Base-by-base conservation (phyloP, 2,113 vertebrate genomes). In the Oreochromis spilurus region DNA sequence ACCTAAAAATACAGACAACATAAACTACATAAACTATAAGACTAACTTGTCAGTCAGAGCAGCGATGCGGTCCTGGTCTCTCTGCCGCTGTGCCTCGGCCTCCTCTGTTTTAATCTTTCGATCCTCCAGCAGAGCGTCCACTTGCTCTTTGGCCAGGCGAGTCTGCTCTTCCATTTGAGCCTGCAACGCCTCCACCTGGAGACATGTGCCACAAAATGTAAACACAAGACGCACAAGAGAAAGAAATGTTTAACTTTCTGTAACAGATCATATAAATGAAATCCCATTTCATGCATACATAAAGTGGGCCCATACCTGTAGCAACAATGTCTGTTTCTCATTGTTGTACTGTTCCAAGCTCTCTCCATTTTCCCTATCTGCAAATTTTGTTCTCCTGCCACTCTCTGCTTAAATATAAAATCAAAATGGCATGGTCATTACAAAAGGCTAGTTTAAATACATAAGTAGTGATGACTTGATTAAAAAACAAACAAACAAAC, bases 101-200 rank as follows among this genome's bases (percentile, higher is more conserved):
- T 99, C 98, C 67, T 98, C 98, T 5, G 95, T 88, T 43, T 95
- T 96, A 83, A 99, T 97, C 36, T 96, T 93, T 29, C 97, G 92
- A 86, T 99, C 99, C 84, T 99, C 98, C 53, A 97, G 87, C 1
- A 99, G 95, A 3, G 97, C 95, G 85, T 99, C 97, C 0, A 97
- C 79, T 89, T 99, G 98, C 5, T 99, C 98, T 93, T 97, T 97
- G 36, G 97, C 96, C 62, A 99, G 90, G 4, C 91, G 96, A 14
- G 97, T 96, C 93, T 99, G 98, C 86, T 99, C 98, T 87, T 97
- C 97, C 92, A 99, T 93, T 94, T 99, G 99, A 82, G 98, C 97
- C 88, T 99, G 98, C 85, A 99, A 94, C 0, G 98, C 97, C 93
- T 98, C 97, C 89, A 99, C 98, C 99, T 99, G 91, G 36, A 92